Evolutionary conservation across 2,888 invertebrate genomes (phyloP), one percentile per base, ranked within the genome.

Genomic region (Cynaeus angustus): DNA sequence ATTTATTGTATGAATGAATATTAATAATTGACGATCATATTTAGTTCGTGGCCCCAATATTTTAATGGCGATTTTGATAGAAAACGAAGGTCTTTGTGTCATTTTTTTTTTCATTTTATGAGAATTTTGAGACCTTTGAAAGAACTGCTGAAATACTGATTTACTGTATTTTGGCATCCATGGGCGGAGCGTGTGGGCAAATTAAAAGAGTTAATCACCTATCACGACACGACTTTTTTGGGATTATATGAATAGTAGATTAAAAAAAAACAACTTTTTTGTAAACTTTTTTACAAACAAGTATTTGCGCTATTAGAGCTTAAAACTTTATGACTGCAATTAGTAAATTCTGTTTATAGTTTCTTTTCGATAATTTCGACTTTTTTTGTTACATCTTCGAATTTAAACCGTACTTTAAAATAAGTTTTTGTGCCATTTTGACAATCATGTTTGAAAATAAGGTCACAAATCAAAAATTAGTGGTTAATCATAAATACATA

Each of bases 1-100:
- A 52, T 64, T 52, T 53, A 28, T 33, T 61, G 37, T 26, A 38
- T 33, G 48, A 48, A 61, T 61, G 61, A 61, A 61, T 61, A 61
- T 61, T 48, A 61, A 61, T 61, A 61, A 61, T 37, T 33, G 1
- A 7, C 10, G 21, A 61, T 61, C 33, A 37, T 33, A 46, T 59
- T 53, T 59, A 33, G 14, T 16, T 12, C 14, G 16, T 33, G 13
- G 5, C n/a, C 7, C 7, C 1, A 33, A 33, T 33, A 4, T 7
- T 9, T 33, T 33, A 1, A 7, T 16, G 4, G 5, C 28, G 7
- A 28, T 28, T 28, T 7, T 4, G 28, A 7, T 28, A 7, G 28
- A 28, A 28, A 33, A 33, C 33, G 33, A 1, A 6, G 1, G 1
- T 9, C 33, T 33, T 33, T 33, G n/a, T 33, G 33, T 33, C 28